phyloP scores from a whole-genome alignment of 30 jellyfish, hydroid and myxozoan species.

The Cassiopea andromeda region DNA sequence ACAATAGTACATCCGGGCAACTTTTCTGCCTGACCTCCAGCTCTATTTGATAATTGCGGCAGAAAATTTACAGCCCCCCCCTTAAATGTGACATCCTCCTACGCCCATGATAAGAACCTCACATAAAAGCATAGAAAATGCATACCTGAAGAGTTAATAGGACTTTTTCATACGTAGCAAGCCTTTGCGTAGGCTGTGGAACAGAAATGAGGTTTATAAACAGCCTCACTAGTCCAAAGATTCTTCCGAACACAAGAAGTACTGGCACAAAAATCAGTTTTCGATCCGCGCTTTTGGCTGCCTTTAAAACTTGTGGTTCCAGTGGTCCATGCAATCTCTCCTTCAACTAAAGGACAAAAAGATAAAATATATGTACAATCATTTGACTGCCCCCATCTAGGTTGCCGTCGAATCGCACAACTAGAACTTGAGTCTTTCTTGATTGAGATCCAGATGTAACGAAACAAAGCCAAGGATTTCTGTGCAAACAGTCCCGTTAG shows the following conservation, averaged over 20 bases:
- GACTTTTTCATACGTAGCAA: constrained; percentile 32
- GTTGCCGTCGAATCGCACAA: too few relatives aligned
- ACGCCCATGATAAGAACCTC: background rate
- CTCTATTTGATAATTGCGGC: too few relatives aligned
- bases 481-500: too few relatives aligned
- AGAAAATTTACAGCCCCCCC: too few relatives aligned
- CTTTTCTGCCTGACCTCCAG: too few relatives aligned
- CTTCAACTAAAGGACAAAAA: constrained; percentile 9
- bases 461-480: too few relatives aligned
- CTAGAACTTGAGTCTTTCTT: too few relatives aligned
- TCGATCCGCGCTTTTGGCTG: constrained; percentile 88
- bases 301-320: constrained; percentile 52
- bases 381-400: too few relatives aligned
- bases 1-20: too few relatives aligned
- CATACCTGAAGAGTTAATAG: constrained; percentile 78
- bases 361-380: background rate
- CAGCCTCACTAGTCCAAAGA: background rate
- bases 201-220: background rate
- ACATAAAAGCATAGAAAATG: background rate
- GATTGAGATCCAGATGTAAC: too few relatives aligned
- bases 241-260: constrained; percentile 62
- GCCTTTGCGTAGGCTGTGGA: background rate
- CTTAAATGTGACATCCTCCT: too few relatives aligned
- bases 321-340: constrained; percentile 17
- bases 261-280: constrained; percentile 84